phyloP scores from a whole-genome alignment of 2,113 vertebrate genomes.

The Cathartes aura region DNA sequence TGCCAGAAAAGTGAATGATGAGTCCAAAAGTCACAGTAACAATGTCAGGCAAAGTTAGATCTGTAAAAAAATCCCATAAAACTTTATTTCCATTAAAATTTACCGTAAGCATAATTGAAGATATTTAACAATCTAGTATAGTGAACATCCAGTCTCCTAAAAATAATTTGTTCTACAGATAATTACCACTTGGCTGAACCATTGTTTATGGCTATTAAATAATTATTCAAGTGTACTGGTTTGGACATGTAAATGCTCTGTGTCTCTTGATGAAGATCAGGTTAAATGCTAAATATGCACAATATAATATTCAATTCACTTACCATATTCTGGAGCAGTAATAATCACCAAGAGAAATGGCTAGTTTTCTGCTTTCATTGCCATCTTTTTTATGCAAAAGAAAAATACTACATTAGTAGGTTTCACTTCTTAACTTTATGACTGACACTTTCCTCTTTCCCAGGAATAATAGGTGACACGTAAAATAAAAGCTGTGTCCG shows the following conservation, averaged over 20 bases:
- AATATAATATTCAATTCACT: neutral
- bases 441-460: neutral
- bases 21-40: neutral
- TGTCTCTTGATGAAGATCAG: neutral
- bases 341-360: neutral
- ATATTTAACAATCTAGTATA: neutral
- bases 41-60: neutral
- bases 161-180: constrained; percentile 24
- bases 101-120: neutral
- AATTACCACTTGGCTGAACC: constrained; percentile 34
- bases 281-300: constrained; percentile 3
- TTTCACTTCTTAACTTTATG: neutral
- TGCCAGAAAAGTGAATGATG: neutral
- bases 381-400: neutral
- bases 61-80: neutral
- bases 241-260: neutral
- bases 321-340: neutral
- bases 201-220: constrained; percentile 36
- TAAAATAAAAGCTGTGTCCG: neutral
- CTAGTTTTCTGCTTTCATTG: neutral
- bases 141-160: neutral
- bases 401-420: neutral
- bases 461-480: neutral
- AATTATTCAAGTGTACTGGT: constrained; percentile 5
- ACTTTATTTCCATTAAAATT: neutral